Evolutionary conservation across 23 tunicate genomes (phyloP).

Genomic region (Trididemnum nubilum): DNA sequence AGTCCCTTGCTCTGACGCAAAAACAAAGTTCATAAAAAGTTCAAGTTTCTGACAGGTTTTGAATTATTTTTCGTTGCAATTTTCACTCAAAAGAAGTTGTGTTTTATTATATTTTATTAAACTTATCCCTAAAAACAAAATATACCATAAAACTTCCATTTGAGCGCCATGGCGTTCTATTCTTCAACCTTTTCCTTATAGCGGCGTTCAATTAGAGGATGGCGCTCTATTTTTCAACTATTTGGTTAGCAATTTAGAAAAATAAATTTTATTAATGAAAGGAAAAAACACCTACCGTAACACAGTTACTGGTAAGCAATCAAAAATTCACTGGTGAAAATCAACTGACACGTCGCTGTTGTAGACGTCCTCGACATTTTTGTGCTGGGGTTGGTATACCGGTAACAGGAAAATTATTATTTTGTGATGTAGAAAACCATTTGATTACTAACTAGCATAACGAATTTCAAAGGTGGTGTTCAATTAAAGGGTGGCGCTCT

Average conservation of each 20-base stretch:
- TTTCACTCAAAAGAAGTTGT: too few species aligned
- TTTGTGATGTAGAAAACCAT: too few species aligned
- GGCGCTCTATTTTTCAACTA: background rate
- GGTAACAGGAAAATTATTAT: too few species aligned
- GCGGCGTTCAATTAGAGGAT: background rate
- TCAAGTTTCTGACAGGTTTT: too few species aligned
- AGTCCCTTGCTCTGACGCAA: too few species aligned
- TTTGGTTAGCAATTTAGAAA: background rate
- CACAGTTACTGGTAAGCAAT: background rate
- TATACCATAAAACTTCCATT: too few species aligned
- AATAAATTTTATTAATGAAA: background rate
- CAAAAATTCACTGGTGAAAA: background rate
- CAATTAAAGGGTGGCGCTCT: background rate
- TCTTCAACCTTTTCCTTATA: background rate
- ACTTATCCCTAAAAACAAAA: too few species aligned
- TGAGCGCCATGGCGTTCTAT: background rate
- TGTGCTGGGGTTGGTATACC: too few species aligned
- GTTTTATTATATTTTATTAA: too few species aligned
- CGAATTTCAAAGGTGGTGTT: background rate
- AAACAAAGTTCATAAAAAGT: too few species aligned
- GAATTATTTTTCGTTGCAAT: too few species aligned
- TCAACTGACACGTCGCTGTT: background rate
- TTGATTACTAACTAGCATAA: too few species aligned
- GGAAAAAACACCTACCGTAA: background rate
- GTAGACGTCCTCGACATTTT: background rate